phyloP scores from a whole-genome alignment of 2,113 vertebrate species.

The Atlantisia rogersi region DNA sequence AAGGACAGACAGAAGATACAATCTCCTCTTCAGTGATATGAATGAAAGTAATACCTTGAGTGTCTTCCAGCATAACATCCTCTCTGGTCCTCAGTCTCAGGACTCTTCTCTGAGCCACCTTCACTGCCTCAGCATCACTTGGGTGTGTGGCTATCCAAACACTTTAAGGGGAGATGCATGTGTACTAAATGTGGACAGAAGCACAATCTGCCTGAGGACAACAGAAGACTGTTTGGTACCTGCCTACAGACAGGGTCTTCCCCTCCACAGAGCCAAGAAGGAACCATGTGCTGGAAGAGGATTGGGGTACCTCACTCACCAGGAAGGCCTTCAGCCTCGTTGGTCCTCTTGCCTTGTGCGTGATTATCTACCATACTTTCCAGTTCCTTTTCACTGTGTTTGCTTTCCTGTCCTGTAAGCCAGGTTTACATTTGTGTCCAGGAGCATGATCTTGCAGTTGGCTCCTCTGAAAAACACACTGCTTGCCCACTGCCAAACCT shows the following conservation, averaged over 20 bases:
- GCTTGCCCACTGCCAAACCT: background rate
- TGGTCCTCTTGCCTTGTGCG: background rate
- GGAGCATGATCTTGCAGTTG: background rate
- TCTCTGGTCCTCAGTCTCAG: background rate
- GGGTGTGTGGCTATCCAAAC: background rate
- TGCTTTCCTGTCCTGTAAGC: background rate
- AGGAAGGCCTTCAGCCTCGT: background rate
- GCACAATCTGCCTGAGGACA: background rate
- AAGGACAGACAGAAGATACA: background rate
- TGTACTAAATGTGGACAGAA: background rate
- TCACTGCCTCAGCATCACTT: background rate
- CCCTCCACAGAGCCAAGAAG: accelerated
- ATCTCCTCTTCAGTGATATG: background rate
- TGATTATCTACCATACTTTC: background rate
- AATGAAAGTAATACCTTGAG: background rate
- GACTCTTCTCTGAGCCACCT: background rate
- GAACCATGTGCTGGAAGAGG: background rate
- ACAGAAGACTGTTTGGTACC: background rate
- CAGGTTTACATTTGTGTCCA: background rate
- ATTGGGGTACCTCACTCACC: accelerated
- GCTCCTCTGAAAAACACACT: background rate
- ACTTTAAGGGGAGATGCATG: background rate
- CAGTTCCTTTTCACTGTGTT: background rate
- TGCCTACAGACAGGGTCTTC: background rate
- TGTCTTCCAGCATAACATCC: background rate